These are phyloP conservation scores for Elaphurus davidianus DNA, from an alignment of 2,113 vertebrate genomes.

Conservation along the genomic window DNA sequence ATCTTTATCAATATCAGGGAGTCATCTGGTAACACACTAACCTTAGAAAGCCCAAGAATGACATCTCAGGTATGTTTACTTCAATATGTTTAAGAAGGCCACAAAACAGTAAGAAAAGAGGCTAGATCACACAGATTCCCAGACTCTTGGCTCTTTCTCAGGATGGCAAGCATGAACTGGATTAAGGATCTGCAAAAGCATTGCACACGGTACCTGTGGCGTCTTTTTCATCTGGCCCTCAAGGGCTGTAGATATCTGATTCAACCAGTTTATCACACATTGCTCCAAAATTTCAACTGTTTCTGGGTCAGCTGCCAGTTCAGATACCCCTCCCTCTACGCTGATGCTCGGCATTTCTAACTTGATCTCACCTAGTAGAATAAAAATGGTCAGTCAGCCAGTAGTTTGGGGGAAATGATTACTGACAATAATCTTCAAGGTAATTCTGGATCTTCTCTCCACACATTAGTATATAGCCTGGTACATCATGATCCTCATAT, in stretches of 20 bases:
- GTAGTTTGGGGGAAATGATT: not conserved
- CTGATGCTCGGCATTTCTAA: constrained; percentile 88
- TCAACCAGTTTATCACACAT: constrained; percentile 89
- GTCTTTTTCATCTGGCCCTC: constrained; percentile 86
- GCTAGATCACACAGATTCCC: not conserved
- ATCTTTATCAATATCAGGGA: not conserved
- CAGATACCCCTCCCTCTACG: constrained; percentile 78
- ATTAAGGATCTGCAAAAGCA: not conserved
- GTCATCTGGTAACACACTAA: too few relatives aligned
- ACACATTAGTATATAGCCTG: rapidly evolving
- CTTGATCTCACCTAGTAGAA: constrained; percentile 82
- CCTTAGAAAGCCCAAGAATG: not conserved
- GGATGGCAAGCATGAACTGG: rapidly evolving
- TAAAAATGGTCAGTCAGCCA: not conserved
- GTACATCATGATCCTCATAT: rapidly evolving
- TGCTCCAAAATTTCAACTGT: constrained; percentile 85
- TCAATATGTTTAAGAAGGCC: not conserved
- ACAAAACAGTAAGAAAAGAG: not conserved
- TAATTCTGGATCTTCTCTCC: not conserved
- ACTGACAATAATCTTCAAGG: rapidly evolving
- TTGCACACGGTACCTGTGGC: constrained; percentile 83
- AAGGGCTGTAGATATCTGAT: constrained; percentile 85
- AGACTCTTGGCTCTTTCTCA: not conserved
- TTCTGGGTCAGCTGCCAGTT: constrained; percentile 76
- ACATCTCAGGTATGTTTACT: not conserved